Conservation (phyloP, 2,797 vertebrate genomes). For the Poecilia velifera region DNA sequence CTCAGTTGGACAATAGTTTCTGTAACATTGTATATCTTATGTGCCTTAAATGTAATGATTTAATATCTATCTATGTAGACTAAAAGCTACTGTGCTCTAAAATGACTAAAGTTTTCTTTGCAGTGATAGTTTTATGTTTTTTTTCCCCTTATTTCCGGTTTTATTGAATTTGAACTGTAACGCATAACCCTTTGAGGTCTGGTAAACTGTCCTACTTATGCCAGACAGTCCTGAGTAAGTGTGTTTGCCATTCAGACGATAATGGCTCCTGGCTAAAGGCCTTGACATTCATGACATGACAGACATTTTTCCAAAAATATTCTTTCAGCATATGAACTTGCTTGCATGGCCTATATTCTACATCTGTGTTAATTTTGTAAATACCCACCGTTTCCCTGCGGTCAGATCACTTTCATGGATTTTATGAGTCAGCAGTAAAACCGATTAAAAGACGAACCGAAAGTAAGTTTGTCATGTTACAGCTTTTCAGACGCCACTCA, state of each 20-base stretch:
- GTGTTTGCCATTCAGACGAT: conserved; percentile 21
- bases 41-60: background rate
- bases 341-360: conserved; percentile 4
- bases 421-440: background rate
- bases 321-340: conserved; percentile 13
- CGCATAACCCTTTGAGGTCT: background rate
- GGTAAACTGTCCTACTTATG: background rate
- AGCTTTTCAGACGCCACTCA: background rate
- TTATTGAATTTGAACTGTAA: background rate
- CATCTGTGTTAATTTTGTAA: background rate
- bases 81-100: background rate
- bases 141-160: background rate
- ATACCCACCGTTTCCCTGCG: background rate
- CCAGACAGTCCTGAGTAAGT: background rate
- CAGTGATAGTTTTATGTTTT: background rate
- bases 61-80: background rate
- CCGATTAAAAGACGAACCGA: background rate
- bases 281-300: conserved; percentile 54
- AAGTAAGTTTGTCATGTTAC: background rate
- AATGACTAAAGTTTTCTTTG: background rate
- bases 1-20: background rate
- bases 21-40: background rate
- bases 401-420: background rate
- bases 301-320: conserved; percentile 67
- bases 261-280: conserved; percentile 43